Evolutionary conservation across 2,797 vertebrate species (phyloP).

Genomic region (Emydoidea blandingii): DNA sequence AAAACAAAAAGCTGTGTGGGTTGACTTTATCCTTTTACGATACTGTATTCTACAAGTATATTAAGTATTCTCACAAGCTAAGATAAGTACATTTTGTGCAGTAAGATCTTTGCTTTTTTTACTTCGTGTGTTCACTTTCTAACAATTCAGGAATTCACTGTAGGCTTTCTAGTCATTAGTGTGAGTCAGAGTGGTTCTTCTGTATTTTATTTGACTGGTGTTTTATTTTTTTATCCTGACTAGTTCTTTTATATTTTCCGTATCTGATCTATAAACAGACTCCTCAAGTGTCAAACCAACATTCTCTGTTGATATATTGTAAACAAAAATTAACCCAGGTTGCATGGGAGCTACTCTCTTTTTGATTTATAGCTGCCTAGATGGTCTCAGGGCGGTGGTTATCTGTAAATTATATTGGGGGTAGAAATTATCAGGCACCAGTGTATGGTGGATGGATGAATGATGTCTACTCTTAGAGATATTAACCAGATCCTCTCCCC

Average conservation of each 20-base stretch:
- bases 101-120: background rate
- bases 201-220: background rate
- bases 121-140: background rate
- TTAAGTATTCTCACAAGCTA: background rate
- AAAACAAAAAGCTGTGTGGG: background rate
- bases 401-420: constrained; percentile 83
- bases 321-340: constrained; percentile 86
- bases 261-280: constrained; percentile 77
- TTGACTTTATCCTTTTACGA: background rate
- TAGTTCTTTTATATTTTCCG: constrained; percentile 50
- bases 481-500: constrained; percentile 92
- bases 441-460: constrained; percentile 80
- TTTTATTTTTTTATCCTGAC: constrained; percentile 66
- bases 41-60: background rate
- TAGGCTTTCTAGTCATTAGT: background rate
- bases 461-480: constrained; percentile 85
- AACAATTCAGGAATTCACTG: background rate
- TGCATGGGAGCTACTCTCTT: constrained; percentile 80
- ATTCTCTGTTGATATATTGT: constrained; percentile 82
- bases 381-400: constrained; percentile 85
- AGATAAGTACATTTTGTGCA: constrained; percentile 5
- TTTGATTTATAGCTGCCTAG: constrained; percentile 88
- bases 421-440: constrained; percentile 83
- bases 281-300: constrained; percentile 77
- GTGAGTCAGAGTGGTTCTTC: constrained; percentile 27